Conservation (phyloP, 2,888 invertebrate species). For the Sphecodes monilicornis region DNA sequence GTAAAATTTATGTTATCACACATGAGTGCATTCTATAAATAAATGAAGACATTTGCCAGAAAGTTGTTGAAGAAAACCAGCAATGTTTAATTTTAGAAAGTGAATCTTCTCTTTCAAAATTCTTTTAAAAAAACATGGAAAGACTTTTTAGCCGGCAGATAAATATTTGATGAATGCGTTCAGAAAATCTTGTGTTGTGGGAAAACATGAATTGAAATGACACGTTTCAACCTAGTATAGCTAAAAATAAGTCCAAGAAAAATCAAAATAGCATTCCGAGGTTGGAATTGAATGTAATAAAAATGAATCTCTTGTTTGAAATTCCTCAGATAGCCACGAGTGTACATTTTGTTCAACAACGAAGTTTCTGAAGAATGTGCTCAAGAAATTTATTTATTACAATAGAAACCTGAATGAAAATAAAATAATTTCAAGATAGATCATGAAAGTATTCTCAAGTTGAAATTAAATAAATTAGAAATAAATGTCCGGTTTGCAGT, state of each 20-base stretch:
- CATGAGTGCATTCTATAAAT: not conserved
- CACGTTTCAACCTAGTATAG: not conserved
- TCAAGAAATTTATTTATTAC: too few relatives aligned
- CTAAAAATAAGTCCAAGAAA: not conserved
- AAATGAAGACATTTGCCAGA: not conserved
- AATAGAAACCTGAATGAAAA: too few relatives aligned
- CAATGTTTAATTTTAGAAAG: slow-evolving; percentile 5
- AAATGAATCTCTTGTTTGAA: too few relatives aligned
- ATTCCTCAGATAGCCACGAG: too few relatives aligned
- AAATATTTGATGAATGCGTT: not conserved
- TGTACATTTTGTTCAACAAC: too few relatives aligned
- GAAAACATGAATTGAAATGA: not conserved
- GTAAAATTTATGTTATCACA: not conserved
- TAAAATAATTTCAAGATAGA: too few relatives aligned
- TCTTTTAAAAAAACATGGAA: not conserved
- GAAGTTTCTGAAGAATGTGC: too few relatives aligned
- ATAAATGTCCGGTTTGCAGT: too few relatives aligned
- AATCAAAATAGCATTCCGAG: not conserved
- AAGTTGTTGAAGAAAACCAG: not conserved
- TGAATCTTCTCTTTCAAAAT: not conserved
- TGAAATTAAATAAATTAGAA: too few relatives aligned
- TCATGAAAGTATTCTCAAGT: too few relatives aligned
- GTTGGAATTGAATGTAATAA: too few relatives aligned
- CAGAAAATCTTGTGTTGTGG: not conserved
- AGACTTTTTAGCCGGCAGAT: not conserved